phyloP scores from a whole-genome alignment of 2,888 invertebrate genomes.

The Prosapia bicincta region DNA sequence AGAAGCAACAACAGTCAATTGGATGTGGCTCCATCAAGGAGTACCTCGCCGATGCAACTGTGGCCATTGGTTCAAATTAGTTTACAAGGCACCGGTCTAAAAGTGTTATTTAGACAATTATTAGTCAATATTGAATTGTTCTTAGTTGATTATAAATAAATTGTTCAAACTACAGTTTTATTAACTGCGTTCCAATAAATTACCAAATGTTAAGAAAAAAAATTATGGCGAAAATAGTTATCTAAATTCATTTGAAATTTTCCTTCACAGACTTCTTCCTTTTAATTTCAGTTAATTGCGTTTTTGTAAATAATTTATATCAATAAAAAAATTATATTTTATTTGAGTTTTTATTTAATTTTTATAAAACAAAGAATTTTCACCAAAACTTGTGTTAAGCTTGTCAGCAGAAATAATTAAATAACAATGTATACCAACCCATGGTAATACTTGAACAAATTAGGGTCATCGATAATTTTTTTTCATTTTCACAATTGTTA shows the following conservation, averaged over 20 bases:
- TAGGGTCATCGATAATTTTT: no score
- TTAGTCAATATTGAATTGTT: background rate
- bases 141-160: background rate
- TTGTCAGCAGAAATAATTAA: no score
- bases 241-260: background rate
- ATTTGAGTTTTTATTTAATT: background rate
- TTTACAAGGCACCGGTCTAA: conserved; percentile 38
- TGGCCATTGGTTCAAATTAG: conserved; percentile 93
- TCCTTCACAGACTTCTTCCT: background rate
- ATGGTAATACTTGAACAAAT: no score
- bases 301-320: background rate
- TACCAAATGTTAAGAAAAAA: background rate
- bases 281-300: background rate
- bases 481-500: no score
- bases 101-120: background rate
- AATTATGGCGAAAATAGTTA: background rate
- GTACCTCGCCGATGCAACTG: conserved; percentile 91
- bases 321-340: background rate
- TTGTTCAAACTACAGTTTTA: background rate
- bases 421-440: no score
- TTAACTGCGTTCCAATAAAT: background rate
- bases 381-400: no score
- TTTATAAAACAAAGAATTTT: no score
- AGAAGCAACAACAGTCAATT: conserved; percentile 82
- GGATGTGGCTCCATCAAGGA: conserved; percentile 94